Evolutionary conservation across 2,797 vertebrate species (phyloP).

Genomic region (Cossypha dichroa): DNA sequence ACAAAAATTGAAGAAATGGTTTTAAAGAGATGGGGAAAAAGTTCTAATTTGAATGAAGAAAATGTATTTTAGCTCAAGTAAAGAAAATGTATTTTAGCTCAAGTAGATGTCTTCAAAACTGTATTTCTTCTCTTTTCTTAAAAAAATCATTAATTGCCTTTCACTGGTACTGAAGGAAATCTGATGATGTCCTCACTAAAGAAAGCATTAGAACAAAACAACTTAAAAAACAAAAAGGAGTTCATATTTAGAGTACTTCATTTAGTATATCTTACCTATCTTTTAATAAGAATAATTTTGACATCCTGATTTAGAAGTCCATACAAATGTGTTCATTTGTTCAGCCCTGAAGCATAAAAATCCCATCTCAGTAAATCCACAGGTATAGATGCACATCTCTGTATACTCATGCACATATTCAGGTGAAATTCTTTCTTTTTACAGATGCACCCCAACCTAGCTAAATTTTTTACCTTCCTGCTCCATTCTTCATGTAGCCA

Average conservation of each 20-base stretch:
- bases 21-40: not conserved
- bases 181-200: not conserved
- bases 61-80: not conserved
- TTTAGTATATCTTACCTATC: not conserved
- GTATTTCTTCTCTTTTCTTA: not conserved
- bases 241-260: not conserved
- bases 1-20: not conserved
- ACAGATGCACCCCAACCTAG: not conserved
- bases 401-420: not conserved
- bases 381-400: not conserved
- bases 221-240: fast-evolving
- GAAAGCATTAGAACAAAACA: not conserved
- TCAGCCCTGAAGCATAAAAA: not conserved
- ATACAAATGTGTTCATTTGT: not conserved
- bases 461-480: not conserved
- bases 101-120: not conserved
- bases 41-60: not conserved
- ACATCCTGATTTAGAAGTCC: not conserved
- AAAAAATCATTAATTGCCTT: not conserved
- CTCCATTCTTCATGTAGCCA: not conserved
- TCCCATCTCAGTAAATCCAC: not conserved
- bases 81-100: not conserved
- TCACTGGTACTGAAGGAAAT: not conserved
- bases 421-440: not conserved
- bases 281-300: not conserved